phyloP scores from a whole-genome alignment of 2,797 vertebrate species.

The Smutsia gigantea region DNA sequence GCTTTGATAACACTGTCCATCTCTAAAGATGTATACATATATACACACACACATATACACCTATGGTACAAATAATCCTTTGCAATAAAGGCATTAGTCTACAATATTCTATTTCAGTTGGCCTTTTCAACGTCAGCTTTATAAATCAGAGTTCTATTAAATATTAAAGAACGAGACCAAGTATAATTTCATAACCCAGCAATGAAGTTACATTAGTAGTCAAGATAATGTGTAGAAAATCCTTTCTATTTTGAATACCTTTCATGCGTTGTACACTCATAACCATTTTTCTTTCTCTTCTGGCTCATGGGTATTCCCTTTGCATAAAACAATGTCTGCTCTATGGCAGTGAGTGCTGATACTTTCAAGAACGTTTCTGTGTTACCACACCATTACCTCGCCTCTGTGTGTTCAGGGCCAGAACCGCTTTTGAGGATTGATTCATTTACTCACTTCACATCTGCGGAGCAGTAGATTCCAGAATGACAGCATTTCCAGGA shows the following conservation, averaged over 20 bases:
- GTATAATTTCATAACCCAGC: conserved; percentile 1
- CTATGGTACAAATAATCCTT: not conserved
- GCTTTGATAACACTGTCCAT: not conserved
- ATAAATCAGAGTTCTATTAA: conserved; percentile 66
- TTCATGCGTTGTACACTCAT: rapidly evolving
- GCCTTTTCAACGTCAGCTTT: conserved; percentile 66
- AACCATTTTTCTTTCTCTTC: not conserved
- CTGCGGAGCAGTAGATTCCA: not conserved
- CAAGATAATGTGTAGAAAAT: conserved; percentile 23
- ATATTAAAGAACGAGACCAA: conserved; percentile 68
- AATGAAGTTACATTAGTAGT: not conserved
- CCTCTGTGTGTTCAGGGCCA: not conserved
- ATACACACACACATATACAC: not conserved
- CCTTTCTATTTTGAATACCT: not conserved
- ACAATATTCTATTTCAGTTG: not conserved
- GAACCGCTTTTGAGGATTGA: not conserved
- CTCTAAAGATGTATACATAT: not conserved
- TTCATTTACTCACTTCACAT: not conserved
- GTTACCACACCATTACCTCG: not conserved
- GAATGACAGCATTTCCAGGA: not conserved
- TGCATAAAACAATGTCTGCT: not conserved
- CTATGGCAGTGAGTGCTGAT: not conserved
- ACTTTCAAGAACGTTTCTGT: not conserved
- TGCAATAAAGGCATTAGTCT: not conserved
- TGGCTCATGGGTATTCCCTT: not conserved